phyloP scores from a whole-genome alignment of 2,113 vertebrate genomes.

The Charina bottae region DNA sequence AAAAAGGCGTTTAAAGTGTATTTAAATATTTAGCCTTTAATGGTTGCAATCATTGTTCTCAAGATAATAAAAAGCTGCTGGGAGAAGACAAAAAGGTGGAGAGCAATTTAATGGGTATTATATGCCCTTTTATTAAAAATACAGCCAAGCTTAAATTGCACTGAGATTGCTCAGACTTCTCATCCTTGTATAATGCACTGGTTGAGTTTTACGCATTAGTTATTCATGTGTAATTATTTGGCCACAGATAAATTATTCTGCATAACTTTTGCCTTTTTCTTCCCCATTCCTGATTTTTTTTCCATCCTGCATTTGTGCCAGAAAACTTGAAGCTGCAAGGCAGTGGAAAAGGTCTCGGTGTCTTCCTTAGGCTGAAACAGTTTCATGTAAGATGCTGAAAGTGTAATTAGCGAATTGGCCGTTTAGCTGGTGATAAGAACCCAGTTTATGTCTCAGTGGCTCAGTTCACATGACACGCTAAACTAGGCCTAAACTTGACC shows the following conservation, averaged over 20 bases:
- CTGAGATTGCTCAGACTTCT: background rate
- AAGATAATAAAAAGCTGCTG: background rate
- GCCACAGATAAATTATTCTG: conserved; percentile 22
- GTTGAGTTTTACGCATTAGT: background rate
- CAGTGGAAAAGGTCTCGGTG: background rate
- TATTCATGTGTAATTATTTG: conserved; percentile 8
- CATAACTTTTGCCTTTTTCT: background rate
- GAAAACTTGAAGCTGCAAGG: background rate
- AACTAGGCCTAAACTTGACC: background rate
- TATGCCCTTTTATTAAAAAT: background rate
- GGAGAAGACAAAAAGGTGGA: background rate
- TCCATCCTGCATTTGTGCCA: background rate
- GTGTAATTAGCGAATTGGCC: background rate
- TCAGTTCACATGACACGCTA: background rate
- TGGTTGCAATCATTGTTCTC: background rate
- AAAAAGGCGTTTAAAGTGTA: background rate
- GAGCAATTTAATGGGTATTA: background rate
- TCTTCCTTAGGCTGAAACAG: background rate
- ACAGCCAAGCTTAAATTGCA: background rate
- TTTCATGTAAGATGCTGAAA: background rate
- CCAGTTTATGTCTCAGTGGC: background rate
- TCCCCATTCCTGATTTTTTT: background rate
- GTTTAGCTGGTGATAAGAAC: background rate
- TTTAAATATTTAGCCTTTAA: background rate
- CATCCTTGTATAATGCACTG: background rate